Percentiles rank a stretch among this genome's conserved stretches.
These are phyloP conservation scores for Labeo calbasu DNA, from an alignment of 2,797 vertebrate species.

Conservation along the genomic window DNA sequence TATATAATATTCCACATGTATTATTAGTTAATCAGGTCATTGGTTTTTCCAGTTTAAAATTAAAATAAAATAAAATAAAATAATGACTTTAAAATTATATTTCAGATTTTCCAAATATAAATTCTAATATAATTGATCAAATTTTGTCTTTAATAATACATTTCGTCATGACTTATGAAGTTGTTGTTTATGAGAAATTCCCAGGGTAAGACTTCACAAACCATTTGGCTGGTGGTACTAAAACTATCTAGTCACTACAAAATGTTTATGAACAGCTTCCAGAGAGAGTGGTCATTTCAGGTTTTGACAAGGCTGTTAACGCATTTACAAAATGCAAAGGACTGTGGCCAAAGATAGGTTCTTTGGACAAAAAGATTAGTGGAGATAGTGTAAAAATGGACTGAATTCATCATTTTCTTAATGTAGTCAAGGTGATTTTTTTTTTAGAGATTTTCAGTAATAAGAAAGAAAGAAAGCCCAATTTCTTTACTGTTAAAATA, in stretches of 20 bases:
- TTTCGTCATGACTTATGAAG: not conserved
- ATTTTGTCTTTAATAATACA: not conserved
- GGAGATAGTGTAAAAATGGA: no score
- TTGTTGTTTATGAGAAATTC: constrained; percentile 49
- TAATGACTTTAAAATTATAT: not conserved
- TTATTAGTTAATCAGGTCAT: not conserved
- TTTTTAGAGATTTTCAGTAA: no score
- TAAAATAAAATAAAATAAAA: not conserved
- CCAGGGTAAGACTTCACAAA: constrained; percentile 44
- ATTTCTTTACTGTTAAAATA: constrained; percentile 49
- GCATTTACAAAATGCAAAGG: constrained; percentile 4
- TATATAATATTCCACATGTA: not conserved
- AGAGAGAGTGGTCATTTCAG: constrained; percentile 32
- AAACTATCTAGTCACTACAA: constrained; percentile 60
- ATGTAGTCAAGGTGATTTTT: no score
- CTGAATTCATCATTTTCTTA: no score
- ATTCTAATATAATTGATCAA: not conserved
- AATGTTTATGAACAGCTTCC: constrained; percentile 52
- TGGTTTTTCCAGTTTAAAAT: not conserved
- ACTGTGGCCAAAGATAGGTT: not conserved
- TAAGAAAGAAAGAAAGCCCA: constrained; percentile 16
- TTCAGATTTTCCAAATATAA: not conserved
- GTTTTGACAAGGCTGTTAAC: constrained; percentile 19
- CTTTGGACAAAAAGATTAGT: no score
- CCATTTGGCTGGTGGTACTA: constrained; percentile 35